phyloP scores from a whole-genome alignment of 2,888 invertebrate species.

The Drosophila nr. fundita region DNA sequence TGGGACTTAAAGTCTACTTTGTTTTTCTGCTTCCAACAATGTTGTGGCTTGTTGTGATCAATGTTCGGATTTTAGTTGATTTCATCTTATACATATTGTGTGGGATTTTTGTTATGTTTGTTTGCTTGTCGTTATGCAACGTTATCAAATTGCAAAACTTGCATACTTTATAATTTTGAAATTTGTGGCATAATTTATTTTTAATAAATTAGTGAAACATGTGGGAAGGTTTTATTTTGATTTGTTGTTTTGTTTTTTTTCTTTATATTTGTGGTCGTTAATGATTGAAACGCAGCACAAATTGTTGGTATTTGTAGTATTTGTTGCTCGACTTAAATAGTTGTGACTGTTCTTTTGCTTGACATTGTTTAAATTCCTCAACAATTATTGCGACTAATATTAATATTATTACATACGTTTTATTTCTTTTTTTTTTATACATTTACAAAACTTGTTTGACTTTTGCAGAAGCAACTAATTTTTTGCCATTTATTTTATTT shows the following conservation, averaged over 20 bases:
- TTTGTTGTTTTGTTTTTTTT: constrained; percentile 29
- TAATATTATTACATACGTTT: constrained; percentile 70
- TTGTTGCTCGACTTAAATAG: constrained; percentile 54
- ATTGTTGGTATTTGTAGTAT: constrained; percentile 38
- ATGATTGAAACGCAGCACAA: constrained; percentile 57
- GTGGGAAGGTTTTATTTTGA: constrained; percentile 48
- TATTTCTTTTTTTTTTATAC: constrained; percentile 48
- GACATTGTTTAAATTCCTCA: constrained; percentile 60
- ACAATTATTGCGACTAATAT: constrained; percentile 72
- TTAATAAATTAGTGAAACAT: constrained; percentile 77
- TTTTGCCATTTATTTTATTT: constrained; percentile 34
- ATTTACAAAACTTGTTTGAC: constrained; percentile 66
- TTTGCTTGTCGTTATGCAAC: constrained; percentile 34
- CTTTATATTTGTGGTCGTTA: constrained; percentile 35
- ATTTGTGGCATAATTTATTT: constrained; percentile 71
- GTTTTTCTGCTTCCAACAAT: constrained; percentile 45
- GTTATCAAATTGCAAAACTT: constrained; percentile 49
- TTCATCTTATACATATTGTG: constrained; percentile 53
- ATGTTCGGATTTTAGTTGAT: constrained; percentile 57
- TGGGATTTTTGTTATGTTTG: constrained; percentile 24
- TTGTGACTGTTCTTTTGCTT: constrained; percentile 49
- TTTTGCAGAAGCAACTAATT: constrained; percentile 41
- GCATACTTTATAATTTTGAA: constrained; percentile 59
- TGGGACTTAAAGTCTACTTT: constrained; percentile 77
- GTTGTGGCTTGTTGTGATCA: constrained; percentile 45